A percentile compares a stretch with the other conserved stretches of the same genome.
Evolutionary conservation across 1,140 invertebrate genomes (phyloP).

Genomic region (Papilio aristodemus): DNA sequence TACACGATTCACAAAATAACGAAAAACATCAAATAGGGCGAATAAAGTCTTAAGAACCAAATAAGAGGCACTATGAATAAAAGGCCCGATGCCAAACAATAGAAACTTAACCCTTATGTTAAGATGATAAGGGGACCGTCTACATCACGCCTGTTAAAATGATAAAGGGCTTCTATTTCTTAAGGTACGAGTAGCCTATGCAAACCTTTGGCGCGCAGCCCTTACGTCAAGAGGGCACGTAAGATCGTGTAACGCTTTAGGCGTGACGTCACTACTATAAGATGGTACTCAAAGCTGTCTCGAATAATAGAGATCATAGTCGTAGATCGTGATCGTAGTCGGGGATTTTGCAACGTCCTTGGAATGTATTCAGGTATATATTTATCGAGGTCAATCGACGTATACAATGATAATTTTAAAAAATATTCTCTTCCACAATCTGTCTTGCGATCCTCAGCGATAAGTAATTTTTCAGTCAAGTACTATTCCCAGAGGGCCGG

Average conservation of each 20-base stretch:
- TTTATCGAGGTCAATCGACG: not conserved
- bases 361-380: too few relatives aligned
- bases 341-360: too few relatives aligned
- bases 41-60: not conserved
- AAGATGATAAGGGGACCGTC: slow-evolving; percentile 3
- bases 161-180: slow-evolving; percentile 14
- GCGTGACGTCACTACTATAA: not conserved
- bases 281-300: not conserved
- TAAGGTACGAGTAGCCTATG: not conserved
- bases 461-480: slow-evolving; percentile 16
- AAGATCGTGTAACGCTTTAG: not conserved
- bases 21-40: not conserved
- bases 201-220: slow-evolving; percentile 9
- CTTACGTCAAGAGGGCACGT: not conserved
- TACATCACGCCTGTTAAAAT: not conserved
- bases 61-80: not conserved
- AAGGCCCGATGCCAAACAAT: not conserved
- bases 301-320: not conserved
- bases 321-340: too few relatives aligned
- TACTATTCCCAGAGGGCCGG: not conserved
- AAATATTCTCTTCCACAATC: not conserved
- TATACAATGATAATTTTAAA: not conserved
- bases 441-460: not conserved
- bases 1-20: not conserved
- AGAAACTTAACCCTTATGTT: slow-evolving; percentile 7